Base-by-base conservation (phyloP, 2,113 vertebrate species). In the Caracal caracal region DNA sequence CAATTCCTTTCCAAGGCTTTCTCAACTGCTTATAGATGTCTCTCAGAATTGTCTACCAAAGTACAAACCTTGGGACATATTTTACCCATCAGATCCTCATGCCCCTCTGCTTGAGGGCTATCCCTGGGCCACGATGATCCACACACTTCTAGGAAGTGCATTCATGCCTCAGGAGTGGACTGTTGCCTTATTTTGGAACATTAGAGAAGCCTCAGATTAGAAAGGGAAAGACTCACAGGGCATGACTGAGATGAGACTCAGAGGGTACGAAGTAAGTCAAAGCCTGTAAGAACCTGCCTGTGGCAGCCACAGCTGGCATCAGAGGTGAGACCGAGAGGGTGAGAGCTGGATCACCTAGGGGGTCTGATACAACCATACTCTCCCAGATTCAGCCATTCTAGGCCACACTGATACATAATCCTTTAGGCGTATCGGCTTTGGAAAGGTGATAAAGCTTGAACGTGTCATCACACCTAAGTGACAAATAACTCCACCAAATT, bases 331-430 rank as follows among this genome's bases (percentile, higher is more conserved):
- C 40, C 59, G 40, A 65, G 53, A 68, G 22, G 24, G 30, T 70
- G 5, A 63, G 40, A 94, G 22, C 2, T 68, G 3, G 19, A 47
- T 1, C 20, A n/a, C 35, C 0, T 10, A 66, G 6, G 12, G 0
- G 26, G 30, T 59, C 13, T 68, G 37, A 43, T 24, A 5, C 0
- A 85, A 2, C 4, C 19, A 3, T 5, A 75, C 2, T 66, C 20
- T 56, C 12, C 47, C 10, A 33, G 22, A n/a, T n/a, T 15, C 16
- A 81, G 4, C 40, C 59, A 15, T 65, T 37, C 15, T 28, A 61
- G 40, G 10, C 17, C 11, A 76, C 22, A 6, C 0, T 7, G 26
- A 37, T 11, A 40, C 5, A 1, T 17, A n/a, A 81, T 90, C 40
- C 37, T 85, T 93, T 61, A 4, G 8, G 20, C 49, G 8, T 10